Percentiles rank a stretch among this genome's conserved stretches.
These are phyloP conservation scores for Neosilurus hyrtlii DNA, from an alignment of 2,797 vertebrate genomes.

Conservation along the genomic window DNA sequence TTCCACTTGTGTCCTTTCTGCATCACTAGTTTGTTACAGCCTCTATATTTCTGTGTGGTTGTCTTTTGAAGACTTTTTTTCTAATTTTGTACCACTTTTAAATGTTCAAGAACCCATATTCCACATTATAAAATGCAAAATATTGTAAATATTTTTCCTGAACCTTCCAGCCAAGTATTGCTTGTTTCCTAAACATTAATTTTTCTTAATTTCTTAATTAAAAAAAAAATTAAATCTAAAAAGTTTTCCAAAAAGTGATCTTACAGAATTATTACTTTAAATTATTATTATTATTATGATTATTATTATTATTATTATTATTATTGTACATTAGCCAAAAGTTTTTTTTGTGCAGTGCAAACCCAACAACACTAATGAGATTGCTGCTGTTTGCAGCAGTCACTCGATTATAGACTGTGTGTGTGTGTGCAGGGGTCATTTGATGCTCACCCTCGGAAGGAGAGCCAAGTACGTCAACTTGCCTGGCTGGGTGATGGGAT, in stretches of 20 bases:
- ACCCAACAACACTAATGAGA: not conserved
- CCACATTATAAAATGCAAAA: not conserved
- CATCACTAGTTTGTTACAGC: too few relatives aligned
- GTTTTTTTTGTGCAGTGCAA: not conserved
- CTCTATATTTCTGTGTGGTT: too few relatives aligned
- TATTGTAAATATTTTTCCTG: not conserved
- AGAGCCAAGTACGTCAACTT: conserved; percentile 95
- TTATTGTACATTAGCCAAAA: not conserved
- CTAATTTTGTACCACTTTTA: not conserved
- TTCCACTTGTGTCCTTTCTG: too few relatives aligned
- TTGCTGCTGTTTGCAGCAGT: not conserved
- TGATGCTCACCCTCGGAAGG: conserved; percentile 93
- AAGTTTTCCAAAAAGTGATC: not conserved
- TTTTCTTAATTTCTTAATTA: not conserved
- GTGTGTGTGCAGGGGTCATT: conserved; percentile 83
- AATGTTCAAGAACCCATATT: not conserved
- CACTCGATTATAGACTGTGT: not conserved
- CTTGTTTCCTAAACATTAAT: not conserved
- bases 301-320: not conserved
- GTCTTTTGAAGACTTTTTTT: not conserved
- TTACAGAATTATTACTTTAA: not conserved
- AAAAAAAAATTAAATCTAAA: not conserved
- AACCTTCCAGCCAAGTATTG: not conserved
- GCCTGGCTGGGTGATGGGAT: conserved; percentile 96
- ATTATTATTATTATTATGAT: not conserved